Percentiles rank a stretch among this genome's conserved stretches.
Conservation (phyloP, 2,113 vertebrate species). For the Microtus montanus region DNA sequence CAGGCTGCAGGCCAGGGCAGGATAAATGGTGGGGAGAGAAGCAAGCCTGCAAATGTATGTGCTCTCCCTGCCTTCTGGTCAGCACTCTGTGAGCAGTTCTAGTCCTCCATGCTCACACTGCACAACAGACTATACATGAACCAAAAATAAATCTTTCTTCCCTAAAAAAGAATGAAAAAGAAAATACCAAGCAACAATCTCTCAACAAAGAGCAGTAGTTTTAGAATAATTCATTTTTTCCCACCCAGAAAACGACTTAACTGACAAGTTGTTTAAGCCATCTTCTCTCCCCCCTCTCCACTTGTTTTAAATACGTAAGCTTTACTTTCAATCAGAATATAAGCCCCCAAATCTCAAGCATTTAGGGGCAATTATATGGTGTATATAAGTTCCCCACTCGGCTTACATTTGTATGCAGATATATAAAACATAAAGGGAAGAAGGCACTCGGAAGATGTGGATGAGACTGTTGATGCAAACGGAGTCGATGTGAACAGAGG, state of each 20-base stretch:
- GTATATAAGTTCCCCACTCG: neutral
- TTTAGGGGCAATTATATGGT: neutral
- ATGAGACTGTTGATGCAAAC: rapidly evolving
- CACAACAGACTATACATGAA: neutral
- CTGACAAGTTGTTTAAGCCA: neutral
- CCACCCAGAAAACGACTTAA: neutral
- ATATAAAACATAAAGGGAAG: neutral
- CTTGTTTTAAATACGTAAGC: neutral
- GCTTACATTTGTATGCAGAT: neutral
- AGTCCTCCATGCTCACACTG: neutral
- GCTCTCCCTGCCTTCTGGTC: neutral
- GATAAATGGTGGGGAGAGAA: neutral
- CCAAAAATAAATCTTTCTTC: neutral
- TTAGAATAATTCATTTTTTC: neutral
- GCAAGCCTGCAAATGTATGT: neutral
- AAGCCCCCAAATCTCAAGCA: neutral
- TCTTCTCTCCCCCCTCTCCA: neutral
- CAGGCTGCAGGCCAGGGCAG: neutral
- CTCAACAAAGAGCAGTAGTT: neutral
- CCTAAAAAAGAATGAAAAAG: neutral
- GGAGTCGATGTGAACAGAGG: neutral
- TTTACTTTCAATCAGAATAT: neutral
- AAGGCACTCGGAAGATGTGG: neutral
- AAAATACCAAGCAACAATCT: neutral
- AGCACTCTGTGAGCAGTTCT: neutral